Conservation (phyloP, 2,113 vertebrate species). For the Cyanocitta stelleri region DNA sequence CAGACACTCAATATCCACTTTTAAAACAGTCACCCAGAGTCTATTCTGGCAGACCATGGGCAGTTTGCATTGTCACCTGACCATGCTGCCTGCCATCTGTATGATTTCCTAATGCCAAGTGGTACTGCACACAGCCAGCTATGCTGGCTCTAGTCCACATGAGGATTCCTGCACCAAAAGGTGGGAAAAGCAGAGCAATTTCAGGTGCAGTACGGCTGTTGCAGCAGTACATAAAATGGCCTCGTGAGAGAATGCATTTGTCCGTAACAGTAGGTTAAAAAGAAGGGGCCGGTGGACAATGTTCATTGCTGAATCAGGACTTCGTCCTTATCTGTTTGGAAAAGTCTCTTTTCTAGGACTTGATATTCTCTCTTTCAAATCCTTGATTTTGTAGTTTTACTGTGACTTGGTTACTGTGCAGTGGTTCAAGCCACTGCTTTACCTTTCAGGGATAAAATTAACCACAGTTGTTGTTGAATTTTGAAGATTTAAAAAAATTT, state of each 20-base stretch:
- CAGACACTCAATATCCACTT: background rate
- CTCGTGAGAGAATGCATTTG: background rate
- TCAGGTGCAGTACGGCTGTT: background rate
- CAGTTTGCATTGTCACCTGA: background rate
- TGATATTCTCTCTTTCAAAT: background rate
- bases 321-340: background rate
- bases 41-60: background rate
- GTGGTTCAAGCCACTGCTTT: background rate
- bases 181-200: background rate
- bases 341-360: background rate
- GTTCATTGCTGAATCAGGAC: background rate
- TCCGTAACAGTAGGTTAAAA: background rate
- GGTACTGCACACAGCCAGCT: background rate
- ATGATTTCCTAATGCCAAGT: background rate
- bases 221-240: background rate
- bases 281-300: background rate
- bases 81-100: background rate
- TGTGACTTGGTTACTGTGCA: background rate
- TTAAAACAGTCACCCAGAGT: background rate
- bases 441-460: background rate
- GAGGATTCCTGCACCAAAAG: background rate
- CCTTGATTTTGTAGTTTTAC: background rate
- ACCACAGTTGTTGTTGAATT: background rate
- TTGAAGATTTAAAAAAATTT: background rate
- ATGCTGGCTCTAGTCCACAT: background rate